phyloP scores from a whole-genome alignment of 1,140 invertebrate species.

The Aplysia californica region DNA sequence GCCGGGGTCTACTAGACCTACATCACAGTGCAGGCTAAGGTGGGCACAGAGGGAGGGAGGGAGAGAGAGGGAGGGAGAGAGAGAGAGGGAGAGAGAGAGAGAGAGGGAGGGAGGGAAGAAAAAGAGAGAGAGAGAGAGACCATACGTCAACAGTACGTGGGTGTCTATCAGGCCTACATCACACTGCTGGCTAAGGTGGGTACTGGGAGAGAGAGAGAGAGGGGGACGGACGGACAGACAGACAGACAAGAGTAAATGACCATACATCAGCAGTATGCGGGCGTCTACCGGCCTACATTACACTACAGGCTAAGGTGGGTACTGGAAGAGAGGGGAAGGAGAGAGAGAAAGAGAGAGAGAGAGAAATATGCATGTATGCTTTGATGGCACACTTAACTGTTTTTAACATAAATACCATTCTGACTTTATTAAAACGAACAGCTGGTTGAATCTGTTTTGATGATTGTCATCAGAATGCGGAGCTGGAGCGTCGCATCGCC shows the following conservation, averaged over 20 bases:
- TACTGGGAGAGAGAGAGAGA: no score
- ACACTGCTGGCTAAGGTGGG: conserved; percentile 51
- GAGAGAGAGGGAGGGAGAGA: no score
- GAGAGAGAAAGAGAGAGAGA: no score
- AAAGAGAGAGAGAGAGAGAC: conserved; percentile 44
- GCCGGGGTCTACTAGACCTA: conserved; percentile 48
- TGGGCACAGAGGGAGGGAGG: no score
- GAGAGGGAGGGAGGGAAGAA: no score
- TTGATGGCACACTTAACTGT: no score
- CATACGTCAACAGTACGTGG: conserved; percentile 49
- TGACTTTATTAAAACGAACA: no score
- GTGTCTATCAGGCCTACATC: conserved; percentile 49
- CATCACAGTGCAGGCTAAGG: conserved; percentile 49
- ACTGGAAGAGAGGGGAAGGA: no score
- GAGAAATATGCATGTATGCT: no score
- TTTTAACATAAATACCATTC: no score
- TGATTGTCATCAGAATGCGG: conserved; percentile 31
- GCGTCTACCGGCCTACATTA: conserved; percentile 48
- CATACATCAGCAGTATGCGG: conserved; percentile 48
- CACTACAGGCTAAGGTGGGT: conserved; percentile 52
- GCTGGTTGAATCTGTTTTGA: no score
- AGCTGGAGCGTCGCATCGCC: conserved; percentile 33
- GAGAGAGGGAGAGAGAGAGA: conserved; percentile 54
- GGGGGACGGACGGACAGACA: no score
- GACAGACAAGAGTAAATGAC: conserved; percentile 43